phyloP scores from a whole-genome alignment of 2,888 invertebrate genomes.

The Falcaria lacertinaria region DNA sequence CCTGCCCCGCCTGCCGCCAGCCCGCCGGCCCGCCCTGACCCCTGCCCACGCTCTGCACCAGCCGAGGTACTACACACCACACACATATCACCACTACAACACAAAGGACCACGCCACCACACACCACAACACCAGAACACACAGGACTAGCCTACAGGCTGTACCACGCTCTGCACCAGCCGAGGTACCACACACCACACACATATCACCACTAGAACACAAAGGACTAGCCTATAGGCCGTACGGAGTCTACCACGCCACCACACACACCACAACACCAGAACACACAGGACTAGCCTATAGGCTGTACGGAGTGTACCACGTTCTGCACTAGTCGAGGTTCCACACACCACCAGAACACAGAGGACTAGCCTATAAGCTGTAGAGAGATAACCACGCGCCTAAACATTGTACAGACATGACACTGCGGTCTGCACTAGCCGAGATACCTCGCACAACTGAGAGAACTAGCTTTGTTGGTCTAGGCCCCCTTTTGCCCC shows the following conservation, averaged over 20 bases:
- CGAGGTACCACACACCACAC: slow-evolving; percentile 2
- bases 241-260: too few species aligned
- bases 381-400: too few species aligned
- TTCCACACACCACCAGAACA: not conserved
- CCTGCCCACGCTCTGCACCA: slow-evolving; percentile 11
- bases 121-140: not conserved
- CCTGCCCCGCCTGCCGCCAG: slow-evolving; percentile 25
- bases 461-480: too few species aligned
- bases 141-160: too few species aligned
- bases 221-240: too few species aligned
- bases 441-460: slow-evolving; percentile 1
- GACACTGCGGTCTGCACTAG: not conserved
- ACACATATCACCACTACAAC: slow-evolving; percentile 3
- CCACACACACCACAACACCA: not conserved
- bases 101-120: not conserved
- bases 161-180: slow-evolving; percentile 12
- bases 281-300: too few species aligned
- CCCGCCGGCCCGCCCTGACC: slow-evolving; percentile 13
- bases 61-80: slow-evolving; percentile 3
- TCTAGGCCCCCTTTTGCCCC: too few species aligned
- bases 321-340: slow-evolving; percentile 10
- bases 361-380: too few species aligned
- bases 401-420: slow-evolving; percentile 2
- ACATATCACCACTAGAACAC: slow-evolving; percentile 1
- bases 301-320: too few species aligned